These are phyloP conservation scores for Tribolium castaneum DNA, from an alignment of 1,140 invertebrate species.

Conservation along the genomic window DNA sequence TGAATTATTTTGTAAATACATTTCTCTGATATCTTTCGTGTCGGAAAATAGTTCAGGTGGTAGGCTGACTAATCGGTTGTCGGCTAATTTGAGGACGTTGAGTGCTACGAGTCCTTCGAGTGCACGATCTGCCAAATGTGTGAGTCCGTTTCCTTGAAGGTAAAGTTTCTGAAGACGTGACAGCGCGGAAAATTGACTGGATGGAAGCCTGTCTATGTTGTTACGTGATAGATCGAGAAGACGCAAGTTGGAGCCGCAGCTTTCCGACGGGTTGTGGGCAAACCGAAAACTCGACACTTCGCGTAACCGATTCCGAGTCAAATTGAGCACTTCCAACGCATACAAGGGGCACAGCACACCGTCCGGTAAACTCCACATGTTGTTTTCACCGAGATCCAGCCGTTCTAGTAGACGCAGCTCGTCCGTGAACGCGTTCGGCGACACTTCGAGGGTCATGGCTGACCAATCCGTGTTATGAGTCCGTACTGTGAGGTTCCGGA, in stretches of 20 bases:
- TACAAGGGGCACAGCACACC: constrained; percentile 84
- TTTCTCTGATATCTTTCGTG: constrained; percentile 82
- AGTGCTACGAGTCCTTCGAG: constrained; percentile 83
- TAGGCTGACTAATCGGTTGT: constrained; percentile 84
- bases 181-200: constrained; percentile 78
- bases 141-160: constrained; percentile 75
- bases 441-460: constrained; percentile 83
- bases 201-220: constrained; percentile 81
- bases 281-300: constrained; percentile 83
- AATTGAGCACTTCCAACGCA: constrained; percentile 81
- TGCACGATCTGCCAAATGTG: constrained; percentile 82
- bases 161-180: constrained; percentile 71
- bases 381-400: constrained; percentile 88
- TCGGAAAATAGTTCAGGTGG: constrained; percentile 86
- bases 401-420: constrained; percentile 79
- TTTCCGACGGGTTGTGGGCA: constrained; percentile 71
- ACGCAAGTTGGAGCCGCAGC: constrained; percentile 79
- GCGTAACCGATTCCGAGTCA: constrained; percentile 83
- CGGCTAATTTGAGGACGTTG: constrained; percentile 80
- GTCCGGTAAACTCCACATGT: constrained; percentile 86
- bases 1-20: constrained; percentile 88
- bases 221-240: constrained; percentile 86
- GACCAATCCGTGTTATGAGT: constrained; percentile 92
- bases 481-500: constrained; percentile 85
- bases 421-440: constrained; percentile 78